These are phyloP conservation scores for Tromatobia lineatoria DNA, from an alignment of 2,888 invertebrate species.

Conservation along the genomic window DNA sequence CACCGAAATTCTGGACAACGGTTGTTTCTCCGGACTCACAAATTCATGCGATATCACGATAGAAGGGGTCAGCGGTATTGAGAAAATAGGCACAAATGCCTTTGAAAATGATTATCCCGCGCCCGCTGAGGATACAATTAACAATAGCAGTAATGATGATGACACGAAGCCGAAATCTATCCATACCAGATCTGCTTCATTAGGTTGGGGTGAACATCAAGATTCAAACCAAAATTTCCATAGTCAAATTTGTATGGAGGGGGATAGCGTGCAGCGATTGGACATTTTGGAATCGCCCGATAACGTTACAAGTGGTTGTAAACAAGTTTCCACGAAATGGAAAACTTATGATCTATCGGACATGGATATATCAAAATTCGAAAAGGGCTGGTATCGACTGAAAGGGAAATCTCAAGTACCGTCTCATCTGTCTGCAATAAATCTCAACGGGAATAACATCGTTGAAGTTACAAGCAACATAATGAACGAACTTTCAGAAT, in stretches of 20 bases:
- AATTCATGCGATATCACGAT: conserved; percentile 23
- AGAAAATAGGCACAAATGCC: conserved; percentile 70
- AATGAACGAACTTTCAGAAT: no score
- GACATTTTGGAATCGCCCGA: conserved; percentile 45
- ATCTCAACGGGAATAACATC: no score
- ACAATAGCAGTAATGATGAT: background rate
- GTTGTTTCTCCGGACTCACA: conserved; percentile 73
- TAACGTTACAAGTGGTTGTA: conserved; percentile 62
- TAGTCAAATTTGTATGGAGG: conserved; percentile 67
- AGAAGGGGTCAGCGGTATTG: background rate
- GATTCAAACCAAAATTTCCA: background rate
- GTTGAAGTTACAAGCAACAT: no score
- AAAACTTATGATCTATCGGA: no score
- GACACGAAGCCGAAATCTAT: background rate
- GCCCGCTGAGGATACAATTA: no score
- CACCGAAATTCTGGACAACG: conserved; percentile 63
- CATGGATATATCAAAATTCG: no score
- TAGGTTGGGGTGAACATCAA: background rate
- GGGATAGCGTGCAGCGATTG: conserved; percentile 66
- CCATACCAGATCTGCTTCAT: background rate
- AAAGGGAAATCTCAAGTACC: no score
- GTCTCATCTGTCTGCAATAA: no score
- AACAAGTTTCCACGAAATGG: conserved; percentile 34
- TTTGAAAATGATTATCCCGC: conserved; percentile 70
- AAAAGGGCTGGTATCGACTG: no score